These are phyloP conservation scores for Peromyscus attwateri DNA, from an alignment of 2,797 vertebrate species.

Conservation along the genomic window DNA sequence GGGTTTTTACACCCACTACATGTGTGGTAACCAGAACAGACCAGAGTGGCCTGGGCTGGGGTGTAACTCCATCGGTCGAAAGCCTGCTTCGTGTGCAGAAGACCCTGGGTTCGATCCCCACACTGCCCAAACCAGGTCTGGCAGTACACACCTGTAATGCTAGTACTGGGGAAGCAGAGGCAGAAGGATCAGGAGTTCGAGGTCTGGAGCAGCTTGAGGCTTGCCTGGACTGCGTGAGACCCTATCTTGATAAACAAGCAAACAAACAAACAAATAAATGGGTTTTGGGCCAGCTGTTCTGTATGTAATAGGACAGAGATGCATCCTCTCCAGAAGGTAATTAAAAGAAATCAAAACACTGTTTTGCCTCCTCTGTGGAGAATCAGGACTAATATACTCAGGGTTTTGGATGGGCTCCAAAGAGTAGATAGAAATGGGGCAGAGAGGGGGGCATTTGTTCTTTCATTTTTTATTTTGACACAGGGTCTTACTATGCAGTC, in stretches of 20 bases:
- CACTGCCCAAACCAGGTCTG: neutral
- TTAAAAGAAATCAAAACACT: neutral
- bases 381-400: neutral
- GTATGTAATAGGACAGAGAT: neutral
- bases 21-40: neutral
- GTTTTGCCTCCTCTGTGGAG: neutral
- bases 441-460: neutral
- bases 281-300: neutral
- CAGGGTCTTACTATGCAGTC: neutral
- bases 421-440: neutral
- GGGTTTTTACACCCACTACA: too few relatives aligned
- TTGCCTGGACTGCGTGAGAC: neutral
- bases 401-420: neutral
- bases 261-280: neutral
- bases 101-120: neutral
- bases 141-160: neutral
- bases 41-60: neutral
- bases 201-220: neutral
- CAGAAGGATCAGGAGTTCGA: neutral
- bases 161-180: neutral
- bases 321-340: neutral
- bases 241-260: neutral
- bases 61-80: neutral
- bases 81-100: neutral
- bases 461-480: neutral